Conservation (phyloP, 2,888 invertebrate species). For the Axea sp. region DNA sequence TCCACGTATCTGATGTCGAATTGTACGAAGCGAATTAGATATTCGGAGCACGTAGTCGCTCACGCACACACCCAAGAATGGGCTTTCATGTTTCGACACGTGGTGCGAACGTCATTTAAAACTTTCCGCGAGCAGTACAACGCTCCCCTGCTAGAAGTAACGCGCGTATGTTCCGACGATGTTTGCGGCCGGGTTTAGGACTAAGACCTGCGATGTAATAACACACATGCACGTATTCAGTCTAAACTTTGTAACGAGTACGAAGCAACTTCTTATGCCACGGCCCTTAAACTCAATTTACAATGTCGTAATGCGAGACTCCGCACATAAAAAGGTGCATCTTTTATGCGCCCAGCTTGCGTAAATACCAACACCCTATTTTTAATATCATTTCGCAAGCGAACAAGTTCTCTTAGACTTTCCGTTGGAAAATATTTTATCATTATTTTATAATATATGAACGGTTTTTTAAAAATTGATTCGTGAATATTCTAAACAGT, state of each 20-base stretch:
- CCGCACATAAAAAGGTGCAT: slow-evolving; percentile 47
- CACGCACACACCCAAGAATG: slow-evolving; percentile 49
- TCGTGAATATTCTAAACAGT: too few relatives aligned
- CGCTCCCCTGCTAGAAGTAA: slow-evolving; percentile 53
- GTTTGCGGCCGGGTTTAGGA: slow-evolving; percentile 70
- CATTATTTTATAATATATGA: too few relatives aligned
- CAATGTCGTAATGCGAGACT: slow-evolving; percentile 52
- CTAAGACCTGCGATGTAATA: slow-evolving; percentile 62
- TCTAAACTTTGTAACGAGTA: slow-evolving; percentile 61
- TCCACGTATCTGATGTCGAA: slow-evolving; percentile 42
- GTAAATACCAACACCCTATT: slow-evolving; percentile 21
- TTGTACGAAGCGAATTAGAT: slow-evolving; percentile 45
- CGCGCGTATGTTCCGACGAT: slow-evolving; percentile 65
- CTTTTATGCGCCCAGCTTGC: slow-evolving; percentile 19
- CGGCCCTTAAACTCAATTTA: slow-evolving; percentile 59
- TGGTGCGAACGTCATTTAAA: slow-evolving; percentile 62
- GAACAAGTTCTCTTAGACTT: not conserved
- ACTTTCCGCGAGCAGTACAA: slow-evolving; percentile 53
- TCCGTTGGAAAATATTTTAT: too few relatives aligned
- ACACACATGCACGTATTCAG: slow-evolving; percentile 62
- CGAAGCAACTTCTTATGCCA: slow-evolving; percentile 52
- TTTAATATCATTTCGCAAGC: slow-evolving; percentile 17
- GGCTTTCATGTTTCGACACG: slow-evolving; percentile 59
- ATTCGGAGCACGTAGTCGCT: slow-evolving; percentile 42
- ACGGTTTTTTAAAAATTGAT: too few relatives aligned